Conservation (phyloP, 2,888 invertebrate genomes). For the Pammene aurita region DNA sequence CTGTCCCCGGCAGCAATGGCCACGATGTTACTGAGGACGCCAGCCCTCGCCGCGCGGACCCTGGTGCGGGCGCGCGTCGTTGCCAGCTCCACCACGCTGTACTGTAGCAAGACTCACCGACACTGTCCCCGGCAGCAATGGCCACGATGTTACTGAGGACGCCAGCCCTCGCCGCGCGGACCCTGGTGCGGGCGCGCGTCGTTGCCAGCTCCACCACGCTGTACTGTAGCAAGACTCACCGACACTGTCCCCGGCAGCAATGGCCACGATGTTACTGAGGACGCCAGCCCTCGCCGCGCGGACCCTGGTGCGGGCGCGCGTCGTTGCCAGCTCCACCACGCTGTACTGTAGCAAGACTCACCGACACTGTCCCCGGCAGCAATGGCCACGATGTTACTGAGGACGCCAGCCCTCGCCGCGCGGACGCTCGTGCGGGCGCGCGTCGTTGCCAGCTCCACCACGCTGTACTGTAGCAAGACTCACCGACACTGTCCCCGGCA, state of each 20-base stretch:
- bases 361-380: slow-evolving; percentile 97
- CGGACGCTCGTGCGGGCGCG: slow-evolving; percentile 86
- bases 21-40: slow-evolving; percentile 97
- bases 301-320: slow-evolving; percentile 83
- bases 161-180: slow-evolving; percentile 96
- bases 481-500: slow-evolving; percentile 95
- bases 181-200: slow-evolving; percentile 80
- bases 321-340: slow-evolving; percentile 84
- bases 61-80: slow-evolving; percentile 76
- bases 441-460: slow-evolving; percentile 85
- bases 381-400: slow-evolving; percentile 97
- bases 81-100: slow-evolving; percentile 83
- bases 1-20: slow-evolving; percentile 98
- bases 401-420: slow-evolving; percentile 96
- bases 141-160: slow-evolving; percentile 98
- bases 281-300: slow-evolving; percentile 97
- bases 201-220: slow-evolving; percentile 84
- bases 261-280: slow-evolving; percentile 97
- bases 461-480: slow-evolving; percentile 48
- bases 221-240: slow-evolving; percentile 74
- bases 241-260: slow-evolving; percentile 97
- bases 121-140: slow-evolving; percentile 97
- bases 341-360: slow-evolving; percentile 57
- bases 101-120: slow-evolving; percentile 81
- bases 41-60: slow-evolving; percentile 96